These are phyloP conservation scores for Paratilapia polleni DNA, from an alignment of 2,113 vertebrate species.

Conservation along the genomic window DNA sequence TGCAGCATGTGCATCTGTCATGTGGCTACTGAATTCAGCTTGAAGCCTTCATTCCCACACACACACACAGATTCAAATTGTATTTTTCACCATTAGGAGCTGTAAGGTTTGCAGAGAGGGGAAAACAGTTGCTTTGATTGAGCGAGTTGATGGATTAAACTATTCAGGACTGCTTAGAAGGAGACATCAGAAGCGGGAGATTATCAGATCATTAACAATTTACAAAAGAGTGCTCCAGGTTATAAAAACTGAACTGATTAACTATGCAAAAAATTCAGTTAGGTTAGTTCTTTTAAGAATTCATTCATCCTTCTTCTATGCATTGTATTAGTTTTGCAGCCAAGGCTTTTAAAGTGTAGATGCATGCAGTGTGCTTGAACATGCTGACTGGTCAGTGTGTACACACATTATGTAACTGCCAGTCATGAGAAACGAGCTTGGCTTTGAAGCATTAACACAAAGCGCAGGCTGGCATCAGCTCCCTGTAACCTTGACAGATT, in stretches of 20 bases:
- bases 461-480: neutral
- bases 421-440: neutral
- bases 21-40: conserved; percentile 40
- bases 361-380: neutral
- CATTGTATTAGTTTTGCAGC: neutral
- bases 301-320: neutral
- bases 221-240: no score
- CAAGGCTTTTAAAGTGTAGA: neutral
- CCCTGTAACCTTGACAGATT: neutral
- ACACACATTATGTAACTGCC: neutral
- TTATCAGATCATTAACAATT: neutral
- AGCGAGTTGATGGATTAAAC: neutral
- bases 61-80: neutral
- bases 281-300: no score
- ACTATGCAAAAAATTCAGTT: no score
- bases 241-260: neutral
- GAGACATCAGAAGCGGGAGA: neutral
- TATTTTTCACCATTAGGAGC: neutral
- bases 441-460: neutral
- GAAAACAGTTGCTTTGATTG: neutral
- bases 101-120: neutral
- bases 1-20: conserved; percentile 36
- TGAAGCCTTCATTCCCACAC: neutral
- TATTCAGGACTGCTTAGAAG: neutral
- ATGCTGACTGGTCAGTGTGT: neutral